A percentile compares a stretch with the other conserved stretches of the same genome.
phyloP scores from a whole-genome alignment of 2,888 invertebrate genomes.

The Agriotes lineatus region DNA sequence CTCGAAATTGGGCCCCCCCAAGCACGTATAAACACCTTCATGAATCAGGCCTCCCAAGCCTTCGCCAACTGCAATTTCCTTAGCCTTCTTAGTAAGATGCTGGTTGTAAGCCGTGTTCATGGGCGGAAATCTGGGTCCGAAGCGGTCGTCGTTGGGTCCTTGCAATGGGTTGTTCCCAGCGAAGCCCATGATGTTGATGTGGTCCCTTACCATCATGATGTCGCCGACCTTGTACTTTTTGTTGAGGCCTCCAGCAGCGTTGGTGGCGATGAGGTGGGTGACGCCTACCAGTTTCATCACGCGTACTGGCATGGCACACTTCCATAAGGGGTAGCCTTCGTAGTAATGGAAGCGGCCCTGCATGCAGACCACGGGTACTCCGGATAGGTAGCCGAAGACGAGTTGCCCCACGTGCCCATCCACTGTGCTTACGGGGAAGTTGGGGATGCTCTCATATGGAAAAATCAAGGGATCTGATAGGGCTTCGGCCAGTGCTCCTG shows the following conservation, averaged over 20 bases:
- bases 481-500: slow-evolving; percentile 84
- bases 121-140: slow-evolving; percentile 94
- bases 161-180: slow-evolving; percentile 94
- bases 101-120: slow-evolving; percentile 91
- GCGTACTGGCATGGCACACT: slow-evolving; percentile 94
- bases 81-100: slow-evolving; percentile 78
- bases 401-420: slow-evolving; percentile 92
- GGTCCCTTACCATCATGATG: slow-evolving; percentile 96
- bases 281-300: slow-evolving; percentile 97
- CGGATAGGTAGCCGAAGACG: slow-evolving; percentile 88
- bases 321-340: slow-evolving; percentile 95
- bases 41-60: slow-evolving; percentile 79
- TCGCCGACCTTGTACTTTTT: slow-evolving; percentile 90
- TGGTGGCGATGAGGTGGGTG: slow-evolving; percentile 90
- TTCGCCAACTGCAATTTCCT: slow-evolving; percentile 70
- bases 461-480: slow-evolving; percentile 79
- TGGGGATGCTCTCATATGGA: slow-evolving; percentile 91
- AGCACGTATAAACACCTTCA: slow-evolving; percentile 94
- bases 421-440: slow-evolving; percentile 94
- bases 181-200: slow-evolving; percentile 97
- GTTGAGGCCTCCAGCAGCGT: slow-evolving; percentile 97
- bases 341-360: slow-evolving; percentile 98
- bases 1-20: slow-evolving; percentile 96
- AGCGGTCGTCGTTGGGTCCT: slow-evolving; percentile 95
- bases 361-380: slow-evolving; percentile 92